A percentile compares a stretch with the other conserved stretches of the same genome.
phyloP scores from a whole-genome alignment of 1,140 invertebrate genomes.

The Ceratina japonica region DNA sequence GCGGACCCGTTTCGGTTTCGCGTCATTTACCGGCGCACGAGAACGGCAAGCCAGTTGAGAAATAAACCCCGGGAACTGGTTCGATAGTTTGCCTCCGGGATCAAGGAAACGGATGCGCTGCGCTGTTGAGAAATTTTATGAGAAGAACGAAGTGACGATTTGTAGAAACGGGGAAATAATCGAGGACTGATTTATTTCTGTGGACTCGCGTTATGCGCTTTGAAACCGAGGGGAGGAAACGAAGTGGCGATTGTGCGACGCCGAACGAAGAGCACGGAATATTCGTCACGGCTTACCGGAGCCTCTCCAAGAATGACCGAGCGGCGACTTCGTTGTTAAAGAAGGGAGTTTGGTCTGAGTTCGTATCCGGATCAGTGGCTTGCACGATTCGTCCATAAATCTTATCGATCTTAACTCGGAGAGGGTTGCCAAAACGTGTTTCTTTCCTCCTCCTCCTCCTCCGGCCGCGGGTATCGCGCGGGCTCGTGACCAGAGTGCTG shows the following conservation, averaged over 20 bases:
- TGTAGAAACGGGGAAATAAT: too few species aligned
- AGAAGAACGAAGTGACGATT: too few species aligned
- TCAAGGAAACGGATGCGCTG: background rate
- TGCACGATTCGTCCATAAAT: constrained; percentile 6
- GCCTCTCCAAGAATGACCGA: too few species aligned
- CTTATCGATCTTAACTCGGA: background rate
- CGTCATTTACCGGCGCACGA: background rate
- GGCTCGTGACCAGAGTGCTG: constrained; percentile 15
- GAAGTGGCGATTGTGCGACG: too few species aligned
- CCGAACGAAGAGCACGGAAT: too few species aligned
- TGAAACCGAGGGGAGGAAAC: too few species aligned
- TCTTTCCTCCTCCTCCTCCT: background rate
- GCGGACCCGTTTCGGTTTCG: constrained; percentile 14
- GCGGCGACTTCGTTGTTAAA: too few species aligned
- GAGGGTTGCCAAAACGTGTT: too few species aligned
- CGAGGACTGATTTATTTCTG: too few species aligned
- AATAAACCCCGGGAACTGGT: background rate
- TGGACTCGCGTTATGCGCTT: too few species aligned
- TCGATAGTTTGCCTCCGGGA: background rate
- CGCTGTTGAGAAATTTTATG: background rate
- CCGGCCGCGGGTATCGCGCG: background rate
- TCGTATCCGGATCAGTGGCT: background rate
- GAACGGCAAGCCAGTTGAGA: background rate
- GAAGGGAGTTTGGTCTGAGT: background rate
- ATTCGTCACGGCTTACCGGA: too few species aligned